These are phyloP conservation scores for Xanthorhoe designata DNA, from an alignment of 2,888 invertebrate genomes.

Conservation along the genomic window DNA sequence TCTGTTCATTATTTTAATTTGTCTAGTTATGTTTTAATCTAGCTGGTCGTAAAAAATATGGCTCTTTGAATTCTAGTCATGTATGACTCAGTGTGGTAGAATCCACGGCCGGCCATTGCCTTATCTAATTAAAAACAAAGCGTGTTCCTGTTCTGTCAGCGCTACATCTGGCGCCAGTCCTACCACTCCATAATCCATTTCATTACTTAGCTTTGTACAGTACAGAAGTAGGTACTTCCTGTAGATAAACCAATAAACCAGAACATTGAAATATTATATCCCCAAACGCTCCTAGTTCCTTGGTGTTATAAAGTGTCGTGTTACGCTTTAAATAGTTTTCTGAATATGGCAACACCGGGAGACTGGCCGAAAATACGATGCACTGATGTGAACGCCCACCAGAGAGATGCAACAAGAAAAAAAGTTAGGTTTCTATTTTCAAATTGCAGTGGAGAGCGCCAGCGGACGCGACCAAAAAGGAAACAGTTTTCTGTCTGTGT, in stretches of 20 bases:
- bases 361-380: slow-evolving; percentile 78
- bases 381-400: slow-evolving; percentile 71
- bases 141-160: slow-evolving; percentile 42
- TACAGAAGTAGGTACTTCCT: slow-evolving; percentile 25
- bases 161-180: slow-evolving; percentile 39
- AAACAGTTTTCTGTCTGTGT: slow-evolving; percentile 51
- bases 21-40: too few species aligned
- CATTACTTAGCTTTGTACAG: slow-evolving; percentile 15
- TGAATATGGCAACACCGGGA: slow-evolving; percentile 73
- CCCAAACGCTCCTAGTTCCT: slow-evolving; percentile 28
- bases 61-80: neutral
- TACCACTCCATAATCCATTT: slow-evolving; percentile 26
- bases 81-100: slow-evolving; percentile 17
- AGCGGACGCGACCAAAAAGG: slow-evolving; percentile 62
- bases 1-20: too few species aligned
- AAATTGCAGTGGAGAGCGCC: slow-evolving; percentile 72
- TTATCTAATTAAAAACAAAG: slow-evolving; percentile 40
- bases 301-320: slow-evolving; percentile 48
- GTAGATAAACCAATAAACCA: slow-evolving; percentile 37
- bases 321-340: slow-evolving; percentile 55
- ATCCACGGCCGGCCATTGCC: slow-evolving; percentile 18
- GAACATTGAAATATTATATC: slow-evolving; percentile 45
- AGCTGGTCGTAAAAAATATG: neutral
- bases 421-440: slow-evolving; percentile 75
- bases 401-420: slow-evolving; percentile 75